Evolutionary conservation across 2,888 invertebrate genomes (phyloP), one percentile per base, ranked within the genome.

Genomic region (Patella ulyssiponensis): DNA sequence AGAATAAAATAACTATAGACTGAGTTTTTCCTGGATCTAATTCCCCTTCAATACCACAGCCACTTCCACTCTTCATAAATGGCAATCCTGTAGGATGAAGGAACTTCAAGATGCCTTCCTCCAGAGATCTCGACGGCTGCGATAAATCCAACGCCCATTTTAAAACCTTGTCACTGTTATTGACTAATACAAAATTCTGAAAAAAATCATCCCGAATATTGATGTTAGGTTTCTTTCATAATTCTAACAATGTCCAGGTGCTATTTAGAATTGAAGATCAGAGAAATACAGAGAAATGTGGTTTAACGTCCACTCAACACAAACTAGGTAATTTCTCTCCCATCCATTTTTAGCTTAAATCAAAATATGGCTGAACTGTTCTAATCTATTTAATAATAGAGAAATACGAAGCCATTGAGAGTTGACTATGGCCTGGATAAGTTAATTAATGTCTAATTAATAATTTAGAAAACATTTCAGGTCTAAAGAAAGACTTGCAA

Each of bases 91-190:
- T 86, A 11, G 87, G 83, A 80, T 90, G 88, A 11, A 90, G 83
- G 78, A 92, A 89, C 79, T 89, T 89, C 78, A 91, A 88, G 3
- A 90, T 85, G 15, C 90, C 91, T 5, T 87, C 84, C 23, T 90
- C 88, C 58, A 91, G 77, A 15, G 85, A 83, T 33, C 85, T 81
- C 33, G 82, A 85, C 14, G 84, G 86, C 73, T 83, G 82, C 53
- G 85, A 85, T 56, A 91, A 79, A 79, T 91, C 91, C 73, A 92
- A 78, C 12, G 85, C 85, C 91, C 91, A 92, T 72, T 85, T 85
- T 20, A 91, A 74, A 3, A 78, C 77, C 23, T 82, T 82, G 76
- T 89, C 87, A 81, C 89, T 90, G 81, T 90, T 89, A 86, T 91
- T 92, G 2, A 88, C 87, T 71, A 92, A 79, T 14, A 88, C 78